Evolutionary conservation across 2,113 vertebrate species (phyloP).

Genomic region (Pygoscelis antarcticus): DNA sequence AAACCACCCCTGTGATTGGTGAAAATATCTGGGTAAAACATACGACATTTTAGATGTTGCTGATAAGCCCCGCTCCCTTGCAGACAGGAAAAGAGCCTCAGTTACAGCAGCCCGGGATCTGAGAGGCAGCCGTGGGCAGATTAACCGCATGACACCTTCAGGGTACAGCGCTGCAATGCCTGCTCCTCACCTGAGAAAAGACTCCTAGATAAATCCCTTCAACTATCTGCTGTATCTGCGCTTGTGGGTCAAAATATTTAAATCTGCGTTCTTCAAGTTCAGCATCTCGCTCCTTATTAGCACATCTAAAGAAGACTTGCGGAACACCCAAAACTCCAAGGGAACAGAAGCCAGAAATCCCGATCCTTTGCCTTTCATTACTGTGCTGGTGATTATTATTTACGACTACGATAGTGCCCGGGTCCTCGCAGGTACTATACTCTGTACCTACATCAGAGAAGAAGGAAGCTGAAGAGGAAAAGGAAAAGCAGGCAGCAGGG

Average conservation of each 20-base stretch:
- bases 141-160: background rate
- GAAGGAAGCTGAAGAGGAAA: background rate
- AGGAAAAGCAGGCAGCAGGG: background rate
- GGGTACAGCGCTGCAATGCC: background rate
- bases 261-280: background rate
- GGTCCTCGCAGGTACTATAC: fast-evolving
- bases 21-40: background rate
- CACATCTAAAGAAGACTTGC: background rate
- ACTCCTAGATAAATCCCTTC: background rate
- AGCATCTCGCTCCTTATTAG: background rate
- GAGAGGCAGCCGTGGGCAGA: background rate
- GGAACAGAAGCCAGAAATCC: background rate
- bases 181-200: background rate
- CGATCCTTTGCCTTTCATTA: background rate
- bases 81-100: background rate
- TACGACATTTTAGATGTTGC: background rate
- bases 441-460: background rate
- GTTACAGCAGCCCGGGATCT: background rate
- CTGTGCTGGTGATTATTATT: background rate
- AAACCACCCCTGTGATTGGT: conserved; percentile 33
- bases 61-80: background rate
- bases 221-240: background rate
- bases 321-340: background rate
- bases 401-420: fast-evolving
- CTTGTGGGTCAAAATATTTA: background rate